Percentiles rank a stretch among this genome's conserved stretches.
Evolutionary conservation across 1,140 invertebrate genomes (phyloP).

Genomic region (Drosophila sulfurigaster): DNA sequence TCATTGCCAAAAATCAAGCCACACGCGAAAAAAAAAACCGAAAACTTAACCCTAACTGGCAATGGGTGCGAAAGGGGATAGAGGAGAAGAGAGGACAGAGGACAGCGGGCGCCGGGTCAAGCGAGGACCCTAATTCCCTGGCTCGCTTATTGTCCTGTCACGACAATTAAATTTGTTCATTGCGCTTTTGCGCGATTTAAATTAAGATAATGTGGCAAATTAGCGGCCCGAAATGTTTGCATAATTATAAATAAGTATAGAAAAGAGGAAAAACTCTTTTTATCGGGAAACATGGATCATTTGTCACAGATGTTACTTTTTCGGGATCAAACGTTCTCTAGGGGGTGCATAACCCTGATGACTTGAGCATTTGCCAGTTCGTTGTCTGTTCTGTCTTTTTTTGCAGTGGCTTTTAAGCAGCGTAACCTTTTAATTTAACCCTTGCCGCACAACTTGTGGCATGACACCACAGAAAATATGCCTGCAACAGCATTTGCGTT

Average conservation of each 20-base stretch:
- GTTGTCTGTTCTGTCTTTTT: neutral
- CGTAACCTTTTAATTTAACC: slow-evolving; percentile 77
- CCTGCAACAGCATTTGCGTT: slow-evolving; percentile 53
- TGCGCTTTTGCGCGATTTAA: slow-evolving; percentile 80
- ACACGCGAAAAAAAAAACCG: slow-evolving; percentile 55
- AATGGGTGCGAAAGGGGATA: neutral
- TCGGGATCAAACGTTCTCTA: slow-evolving; percentile 48
- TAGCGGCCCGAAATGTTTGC: slow-evolving; percentile 80
- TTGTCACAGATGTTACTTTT: slow-evolving; percentile 74
- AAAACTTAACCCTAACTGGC: slow-evolving; percentile 41
- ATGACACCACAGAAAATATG: slow-evolving; percentile 70
- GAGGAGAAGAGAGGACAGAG: neutral
- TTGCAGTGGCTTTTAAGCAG: slow-evolving; percentile 58
- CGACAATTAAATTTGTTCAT: slow-evolving; percentile 77
- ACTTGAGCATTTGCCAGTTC: slow-evolving; percentile 64
- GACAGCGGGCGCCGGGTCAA: slow-evolving; percentile 31
- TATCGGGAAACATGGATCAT: slow-evolving; percentile 67
- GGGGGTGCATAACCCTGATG: slow-evolving; percentile 60
- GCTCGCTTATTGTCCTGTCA: slow-evolving; percentile 75
- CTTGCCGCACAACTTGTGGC: slow-evolving; percentile 62
- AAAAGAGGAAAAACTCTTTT: slow-evolving; percentile 40
- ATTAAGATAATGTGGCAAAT: slow-evolving; percentile 81
- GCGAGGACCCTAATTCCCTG: slow-evolving; percentile 71
- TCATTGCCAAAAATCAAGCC: slow-evolving; percentile 72
- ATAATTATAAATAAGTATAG: slow-evolving; percentile 63